Conservation (phyloP, 2,113 vertebrate genomes). For the Mormyrus iriodes region DNA sequence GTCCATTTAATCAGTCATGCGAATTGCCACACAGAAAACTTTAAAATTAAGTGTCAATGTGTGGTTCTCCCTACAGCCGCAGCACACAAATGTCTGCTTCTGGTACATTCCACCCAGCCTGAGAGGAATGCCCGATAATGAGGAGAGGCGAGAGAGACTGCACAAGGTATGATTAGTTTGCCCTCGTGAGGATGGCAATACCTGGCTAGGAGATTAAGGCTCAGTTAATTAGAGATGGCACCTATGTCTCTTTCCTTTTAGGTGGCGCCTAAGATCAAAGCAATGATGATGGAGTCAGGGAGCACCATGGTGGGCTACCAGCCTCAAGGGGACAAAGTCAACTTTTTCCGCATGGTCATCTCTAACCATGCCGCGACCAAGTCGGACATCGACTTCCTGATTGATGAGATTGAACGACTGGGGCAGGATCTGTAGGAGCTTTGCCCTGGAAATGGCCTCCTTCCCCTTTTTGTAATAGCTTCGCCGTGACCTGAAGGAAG, state of each 20-base stretch:
- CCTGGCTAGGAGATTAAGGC: not conserved
- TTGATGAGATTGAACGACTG: conserved; percentile 91
- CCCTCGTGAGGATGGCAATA: too few relatives aligned
- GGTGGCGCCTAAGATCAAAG: conserved; percentile 97
- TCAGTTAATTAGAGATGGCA: not conserved
- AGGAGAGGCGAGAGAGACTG: conserved; percentile 78
- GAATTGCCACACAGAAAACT: not conserved
- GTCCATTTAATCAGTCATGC: not conserved
- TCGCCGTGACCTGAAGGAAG: conserved; percentile 38
- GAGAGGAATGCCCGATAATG: conserved; percentile 73
- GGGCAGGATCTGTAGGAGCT: conserved; percentile 79
- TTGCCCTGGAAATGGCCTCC: not conserved
- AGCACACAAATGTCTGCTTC: conserved; percentile 97
- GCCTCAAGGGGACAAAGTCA: conserved; percentile 90
- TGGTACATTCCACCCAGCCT: conserved; percentile 95
- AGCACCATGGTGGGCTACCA: conserved; percentile 98
- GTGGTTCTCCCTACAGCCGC: conserved; percentile 65
- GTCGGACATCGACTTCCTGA: conserved; percentile 96
- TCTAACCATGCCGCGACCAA: conserved; percentile 87
- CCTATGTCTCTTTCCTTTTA: conserved; percentile 35
- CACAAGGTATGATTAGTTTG: conserved; percentile 66
- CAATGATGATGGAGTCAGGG: conserved; percentile 96
- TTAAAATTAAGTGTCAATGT: not conserved
- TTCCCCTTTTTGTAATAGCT: conserved; percentile 29
- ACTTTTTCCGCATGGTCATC: conserved; percentile 98